Evolutionary conservation across 2,113 vertebrate genomes (phyloP).

Genomic region (Harpagus bidentatus): DNA sequence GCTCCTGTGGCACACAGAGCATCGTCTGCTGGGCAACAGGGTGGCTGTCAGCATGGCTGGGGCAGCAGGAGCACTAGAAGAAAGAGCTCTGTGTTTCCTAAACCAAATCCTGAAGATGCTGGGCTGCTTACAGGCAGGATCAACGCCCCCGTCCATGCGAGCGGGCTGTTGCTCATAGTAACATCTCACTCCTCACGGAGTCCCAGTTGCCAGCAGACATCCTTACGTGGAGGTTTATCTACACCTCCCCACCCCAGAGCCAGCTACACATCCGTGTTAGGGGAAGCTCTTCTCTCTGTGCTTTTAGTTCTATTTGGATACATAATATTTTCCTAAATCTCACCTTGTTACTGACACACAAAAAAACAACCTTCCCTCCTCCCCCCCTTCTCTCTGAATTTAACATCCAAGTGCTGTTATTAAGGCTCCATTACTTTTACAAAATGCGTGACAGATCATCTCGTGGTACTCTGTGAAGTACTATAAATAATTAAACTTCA

Average conservation of each 20-base stretch:
- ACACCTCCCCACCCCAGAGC: not conserved
- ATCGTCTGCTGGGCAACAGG: not conserved
- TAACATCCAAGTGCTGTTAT: not conserved
- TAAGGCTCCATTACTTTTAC: not conserved
- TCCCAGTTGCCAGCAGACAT: not conserved
- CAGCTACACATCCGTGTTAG: rapidly evolving
- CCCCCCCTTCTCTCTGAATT: not conserved
- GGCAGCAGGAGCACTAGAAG: not conserved
- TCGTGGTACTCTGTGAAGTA: not conserved
- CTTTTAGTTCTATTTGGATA: not conserved
- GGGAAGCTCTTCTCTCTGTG: not conserved
- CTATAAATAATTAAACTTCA: conserved; percentile 16
- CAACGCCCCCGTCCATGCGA: rapidly evolving
- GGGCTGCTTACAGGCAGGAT: not conserved
- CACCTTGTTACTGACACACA: not conserved
- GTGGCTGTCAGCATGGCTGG: not conserved
- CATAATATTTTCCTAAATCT: not conserved
- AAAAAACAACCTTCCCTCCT: not conserved
- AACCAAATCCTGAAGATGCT: not conserved
- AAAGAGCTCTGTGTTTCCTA: not conserved
- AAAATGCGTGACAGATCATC: not conserved
- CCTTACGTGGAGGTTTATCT: rapidly evolving
- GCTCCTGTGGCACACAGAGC: not conserved
- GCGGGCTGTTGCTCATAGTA: not conserved
- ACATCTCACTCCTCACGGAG: not conserved